Base-by-base conservation (phyloP, 1,140 invertebrate species). In the Bombus impatiens region DNA sequence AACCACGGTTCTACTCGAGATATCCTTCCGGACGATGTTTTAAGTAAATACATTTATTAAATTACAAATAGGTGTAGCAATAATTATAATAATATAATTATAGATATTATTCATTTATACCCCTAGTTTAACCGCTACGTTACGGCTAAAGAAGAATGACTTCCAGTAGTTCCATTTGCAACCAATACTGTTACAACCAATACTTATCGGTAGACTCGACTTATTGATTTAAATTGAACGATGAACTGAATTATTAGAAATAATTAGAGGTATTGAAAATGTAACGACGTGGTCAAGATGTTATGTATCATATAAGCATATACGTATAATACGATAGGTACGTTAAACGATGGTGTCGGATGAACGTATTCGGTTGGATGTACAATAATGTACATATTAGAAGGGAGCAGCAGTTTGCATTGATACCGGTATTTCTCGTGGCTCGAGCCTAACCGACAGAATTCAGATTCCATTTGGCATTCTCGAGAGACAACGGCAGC, bases 391-490 rank as follows among this genome's bases (percentile, higher is more conserved):
- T 53, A 53, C 47, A 53, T 53, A 53, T 53, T 53, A 86, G 80
- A 89, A 88, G 83, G 71, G 87, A 89, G 84, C 88, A 78, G 76
- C 53, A 59, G 65, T 47, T 79, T 78, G 44, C 79, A 89, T 89
- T 89, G 88, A 89, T 89, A 89, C 88, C 84, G 88, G 88, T 89
- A 89, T 89, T 89, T 89, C 88, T 86, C 88, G 84, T 81, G 28
- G 84, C 70, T 81, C 78, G 44, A 75, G 78, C 84, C 78, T 84
- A 71, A 71, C 86, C 75, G 76, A 92, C 85, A 91, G 91, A 90
- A 92, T 92, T 92, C 90, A 89, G 90, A 92, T 92, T 92, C 92
- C 91, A 87, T 92, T 91, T 90, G 84, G 91, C 90, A 92, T 92
- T 92, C 92, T 92, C 91, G 70, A 87, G 91, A 91, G 91, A 92